A percentile compares a stretch with the other conserved stretches of the same genome.
These are phyloP conservation scores for Tiliacea aurago DNA, from an alignment of 2,888 invertebrate genomes.

Conservation along the genomic window DNA sequence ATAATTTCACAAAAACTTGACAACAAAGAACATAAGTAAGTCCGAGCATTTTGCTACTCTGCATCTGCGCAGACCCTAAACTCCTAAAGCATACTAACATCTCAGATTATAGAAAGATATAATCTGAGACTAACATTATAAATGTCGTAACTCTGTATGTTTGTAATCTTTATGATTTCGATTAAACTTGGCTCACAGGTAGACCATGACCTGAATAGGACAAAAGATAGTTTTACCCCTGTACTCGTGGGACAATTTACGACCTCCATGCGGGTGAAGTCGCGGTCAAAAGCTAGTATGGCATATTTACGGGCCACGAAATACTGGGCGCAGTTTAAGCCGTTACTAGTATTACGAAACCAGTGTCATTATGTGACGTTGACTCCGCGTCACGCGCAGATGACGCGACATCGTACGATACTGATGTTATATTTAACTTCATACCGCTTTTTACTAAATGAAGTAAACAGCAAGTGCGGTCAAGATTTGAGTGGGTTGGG, in stretches of 20 bases:
- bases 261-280: neutral
- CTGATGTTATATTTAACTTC: conserved; percentile 19
- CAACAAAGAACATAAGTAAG: too few species aligned
- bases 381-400: conserved; percentile 17
- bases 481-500: neutral
- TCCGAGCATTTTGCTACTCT: neutral
- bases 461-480: neutral
- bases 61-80: too few species aligned
- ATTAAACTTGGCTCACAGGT: neutral
- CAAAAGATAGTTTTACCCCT: neutral
- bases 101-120: too few species aligned
- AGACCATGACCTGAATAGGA: neutral
- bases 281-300: neutral
- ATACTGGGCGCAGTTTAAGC: neutral
- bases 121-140: too few species aligned
- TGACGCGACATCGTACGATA: conserved; percentile 50
- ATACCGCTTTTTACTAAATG: neutral
- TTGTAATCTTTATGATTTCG: neutral
- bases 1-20: too few species aligned
- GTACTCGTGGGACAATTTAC: too few species aligned
- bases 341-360: conserved; percentile 41
- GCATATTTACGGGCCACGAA: neutral
- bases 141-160: neutral
- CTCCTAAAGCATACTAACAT: too few species aligned
- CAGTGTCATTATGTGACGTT: conserved; percentile 42